These are phyloP conservation scores for Spisula subtruncata DNA, from an alignment of 2,888 invertebrate species.

Conservation along the genomic window DNA sequence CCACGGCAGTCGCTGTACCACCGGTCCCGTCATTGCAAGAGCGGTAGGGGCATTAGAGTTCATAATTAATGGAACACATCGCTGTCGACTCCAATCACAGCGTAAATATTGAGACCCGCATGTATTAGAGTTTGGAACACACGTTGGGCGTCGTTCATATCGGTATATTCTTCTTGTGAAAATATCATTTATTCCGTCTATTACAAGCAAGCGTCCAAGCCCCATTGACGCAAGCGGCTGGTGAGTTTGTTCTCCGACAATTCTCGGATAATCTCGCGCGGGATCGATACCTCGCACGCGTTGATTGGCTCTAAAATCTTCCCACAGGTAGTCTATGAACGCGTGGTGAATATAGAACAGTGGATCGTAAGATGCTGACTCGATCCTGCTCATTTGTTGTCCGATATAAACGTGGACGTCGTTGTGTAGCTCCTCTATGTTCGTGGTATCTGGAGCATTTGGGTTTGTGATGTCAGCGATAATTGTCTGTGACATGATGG, in stretches of 20 bases:
- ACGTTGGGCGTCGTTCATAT: conserved; percentile 72
- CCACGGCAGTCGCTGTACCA: conserved; percentile 68
- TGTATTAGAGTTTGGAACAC: conserved; percentile 72
- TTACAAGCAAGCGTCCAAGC: conserved; percentile 77
- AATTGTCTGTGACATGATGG: conserved; percentile 70
- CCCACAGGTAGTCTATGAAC: conserved; percentile 83
- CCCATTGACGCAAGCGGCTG: conserved; percentile 78
- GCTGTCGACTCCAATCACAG: conserved; percentile 76
- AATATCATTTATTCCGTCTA: conserved; percentile 78
- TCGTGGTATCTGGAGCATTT: conserved; percentile 72
- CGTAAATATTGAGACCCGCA: conserved; percentile 78
- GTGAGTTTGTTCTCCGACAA: conserved; percentile 75
- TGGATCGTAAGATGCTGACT: conserved; percentile 81
- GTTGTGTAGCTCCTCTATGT: conserved; percentile 80
- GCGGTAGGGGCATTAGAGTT: conserved; percentile 57
- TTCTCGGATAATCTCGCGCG: conserved; percentile 75
- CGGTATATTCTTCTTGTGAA: conserved; percentile 76
- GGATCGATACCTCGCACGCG: conserved; percentile 75
- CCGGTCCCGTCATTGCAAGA: conserved; percentile 38
- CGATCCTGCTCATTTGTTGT: conserved; percentile 80
- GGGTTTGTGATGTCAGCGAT: conserved; percentile 76
- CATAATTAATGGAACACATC: conserved; percentile 79
- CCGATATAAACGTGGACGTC: conserved; percentile 81
- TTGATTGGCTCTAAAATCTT: conserved; percentile 78
- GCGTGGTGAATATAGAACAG: conserved; percentile 81